Conservation (phyloP, 2,113 vertebrate species). For the Holacanthus passer region DNA sequence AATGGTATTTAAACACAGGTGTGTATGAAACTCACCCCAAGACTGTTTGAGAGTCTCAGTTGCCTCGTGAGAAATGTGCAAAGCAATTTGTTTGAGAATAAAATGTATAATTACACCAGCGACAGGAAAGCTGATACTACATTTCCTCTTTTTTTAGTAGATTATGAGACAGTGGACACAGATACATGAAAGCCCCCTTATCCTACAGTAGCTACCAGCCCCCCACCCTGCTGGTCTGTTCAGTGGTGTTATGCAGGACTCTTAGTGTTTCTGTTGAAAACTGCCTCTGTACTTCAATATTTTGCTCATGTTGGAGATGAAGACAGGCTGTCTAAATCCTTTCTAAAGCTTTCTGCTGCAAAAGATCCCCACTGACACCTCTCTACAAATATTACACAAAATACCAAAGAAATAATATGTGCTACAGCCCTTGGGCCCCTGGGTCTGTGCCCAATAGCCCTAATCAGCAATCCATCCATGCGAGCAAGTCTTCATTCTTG, state of each 20-base stretch:
- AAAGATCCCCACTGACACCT: background rate
- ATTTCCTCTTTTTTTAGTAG: background rate
- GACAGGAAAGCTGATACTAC: background rate
- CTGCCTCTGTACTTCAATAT: background rate
- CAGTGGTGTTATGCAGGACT: background rate
- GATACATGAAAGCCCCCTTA: background rate
- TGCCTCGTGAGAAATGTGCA: background rate
- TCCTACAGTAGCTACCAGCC: background rate
- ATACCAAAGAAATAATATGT: background rate
- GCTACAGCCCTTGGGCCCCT: background rate
- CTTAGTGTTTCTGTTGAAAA: background rate
- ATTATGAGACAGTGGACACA: background rate
- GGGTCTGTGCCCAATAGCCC: background rate
- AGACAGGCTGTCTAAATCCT: background rate
- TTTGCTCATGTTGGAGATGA: background rate
- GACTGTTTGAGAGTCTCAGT: background rate
- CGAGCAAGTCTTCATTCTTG: background rate
- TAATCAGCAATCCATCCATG: background rate
- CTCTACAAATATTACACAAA: background rate
- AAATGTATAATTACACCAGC: background rate
- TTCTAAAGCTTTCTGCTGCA: background rate
- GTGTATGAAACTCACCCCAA: background rate
- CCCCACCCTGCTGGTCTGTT: background rate
- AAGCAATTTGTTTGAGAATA: background rate
- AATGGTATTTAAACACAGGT: background rate